Percentiles rank a stretch among this genome's conserved stretches.
Evolutionary conservation across 2,797 vertebrate species (phyloP).

Genomic region (Fratercula arctica): DNA sequence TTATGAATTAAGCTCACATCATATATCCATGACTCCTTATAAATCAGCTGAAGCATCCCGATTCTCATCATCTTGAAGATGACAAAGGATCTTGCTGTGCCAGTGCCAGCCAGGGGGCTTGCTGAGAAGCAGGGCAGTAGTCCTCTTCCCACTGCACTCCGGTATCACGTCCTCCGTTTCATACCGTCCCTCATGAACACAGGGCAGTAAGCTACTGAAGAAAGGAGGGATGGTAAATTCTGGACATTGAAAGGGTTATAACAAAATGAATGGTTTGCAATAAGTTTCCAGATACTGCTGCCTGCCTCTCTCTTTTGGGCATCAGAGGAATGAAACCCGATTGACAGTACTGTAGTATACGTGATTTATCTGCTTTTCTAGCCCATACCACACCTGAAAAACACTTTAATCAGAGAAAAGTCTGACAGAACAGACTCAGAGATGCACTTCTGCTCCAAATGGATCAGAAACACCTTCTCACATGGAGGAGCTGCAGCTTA

Average conservation of each 20-base stretch:
- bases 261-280: neutral
- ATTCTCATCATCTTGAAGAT: neutral
- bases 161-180: neutral
- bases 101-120: neutral
- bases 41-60: constrained; percentile 22
- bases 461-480: neutral
- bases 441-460: neutral
- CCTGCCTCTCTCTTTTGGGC: neutral
- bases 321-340: neutral
- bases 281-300: neutral
- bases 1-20: constrained; percentile 51
- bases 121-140: neutral
- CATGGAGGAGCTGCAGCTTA: neutral
- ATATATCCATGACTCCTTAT: constrained; percentile 8
- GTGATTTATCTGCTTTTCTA: constrained; percentile 11
- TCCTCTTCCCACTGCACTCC: neutral
- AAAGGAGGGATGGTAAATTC: neutral
- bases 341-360: neutral
- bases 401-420: neutral
- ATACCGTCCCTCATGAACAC: neutral
- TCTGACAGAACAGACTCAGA: neutral
- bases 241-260: neutral
- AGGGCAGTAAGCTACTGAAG: neutral
- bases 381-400: neutral
- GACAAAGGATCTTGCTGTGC: neutral